Conservation (phyloP, 2,888 invertebrate species). For the Argyresthia albistria region DNA sequence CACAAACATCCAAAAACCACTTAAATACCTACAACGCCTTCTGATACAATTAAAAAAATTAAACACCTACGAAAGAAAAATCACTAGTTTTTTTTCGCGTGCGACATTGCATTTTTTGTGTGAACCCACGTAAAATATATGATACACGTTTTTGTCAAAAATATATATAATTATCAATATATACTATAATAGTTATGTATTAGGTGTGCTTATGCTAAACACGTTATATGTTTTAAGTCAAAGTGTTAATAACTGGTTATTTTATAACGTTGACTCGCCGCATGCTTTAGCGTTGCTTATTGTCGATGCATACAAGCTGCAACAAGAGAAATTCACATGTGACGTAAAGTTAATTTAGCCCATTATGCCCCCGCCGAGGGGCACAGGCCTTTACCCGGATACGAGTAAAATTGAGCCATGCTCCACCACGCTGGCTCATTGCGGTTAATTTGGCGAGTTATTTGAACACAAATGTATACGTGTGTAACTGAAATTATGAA, state of each 20-base stretch:
- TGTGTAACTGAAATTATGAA: no score
- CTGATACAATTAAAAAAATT: not conserved
- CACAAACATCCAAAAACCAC: constrained; percentile 1
- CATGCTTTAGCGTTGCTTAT: constrained; percentile 37
- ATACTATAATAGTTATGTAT: constrained; percentile 16
- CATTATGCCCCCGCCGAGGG: no score
- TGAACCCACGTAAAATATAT: constrained; percentile 2
- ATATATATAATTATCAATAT: constrained; percentile 14
- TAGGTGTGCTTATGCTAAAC: constrained; percentile 27
- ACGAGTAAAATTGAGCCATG: no score
- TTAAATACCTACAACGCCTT: not conserved
- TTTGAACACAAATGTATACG: no score
- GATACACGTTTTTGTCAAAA: constrained; percentile 12
- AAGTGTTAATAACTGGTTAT: constrained; percentile 6
- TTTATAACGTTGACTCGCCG: constrained; percentile 13
- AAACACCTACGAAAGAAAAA: constrained; percentile 2
- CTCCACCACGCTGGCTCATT: no score
- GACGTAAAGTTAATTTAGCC: no score
- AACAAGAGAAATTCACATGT: constrained; percentile 22
- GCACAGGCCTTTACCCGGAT: no score
- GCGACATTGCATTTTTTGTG: constrained; percentile 3
- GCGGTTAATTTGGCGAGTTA: no score
- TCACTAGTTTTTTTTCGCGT: constrained; percentile 1
- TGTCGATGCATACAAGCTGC: constrained; percentile 60
- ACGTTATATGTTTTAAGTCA: constrained; percentile 12